Base-by-base conservation (phyloP, 2,888 invertebrate genomes). In the Epirrhoe alternata region DNA sequence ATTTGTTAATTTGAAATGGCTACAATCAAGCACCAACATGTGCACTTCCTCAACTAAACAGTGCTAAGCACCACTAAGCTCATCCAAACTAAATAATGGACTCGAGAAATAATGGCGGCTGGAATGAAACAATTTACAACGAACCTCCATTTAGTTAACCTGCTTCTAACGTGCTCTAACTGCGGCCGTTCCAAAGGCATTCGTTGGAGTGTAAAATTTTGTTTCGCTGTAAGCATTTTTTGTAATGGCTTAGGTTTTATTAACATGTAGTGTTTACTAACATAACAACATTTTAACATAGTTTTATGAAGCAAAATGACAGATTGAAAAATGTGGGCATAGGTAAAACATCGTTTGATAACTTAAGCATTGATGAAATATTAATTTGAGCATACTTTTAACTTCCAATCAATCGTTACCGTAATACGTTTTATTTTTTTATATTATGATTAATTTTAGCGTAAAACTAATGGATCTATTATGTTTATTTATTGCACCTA, bases 91-190 rank as follows among this genome's bases (percentile, higher is more conserved):
- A 69, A 63, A 58, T 68, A 71, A 64, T 53, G 61, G 60, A 61
- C 62, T 59, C 56, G 64, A 61, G 64, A 68, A 68, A 50, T 68
- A 68, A 64, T 61, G 54, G 67, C 42, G 47, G 14, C n/a, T 17
- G 52, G 56, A 64, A 70, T 67, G 64, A 62, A 67, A 64, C 64
- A 65, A 63, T 70, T 64, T 70, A 70, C 67, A 56, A 55, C 59
- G 54, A 51, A 64, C 58, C 60, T 60, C 55, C 60, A 56, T 65
- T 65, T 65, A 64, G 35, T 47, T 62, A 62, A 64, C 64, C 64
- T 53, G 65, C 17, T 60, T 56, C 45, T 61, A 65, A 56, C 60
- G 60, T 35, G 60, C 33, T 64, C 53, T 57, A 61, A 61, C 50
- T 47, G 51, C 8, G 47, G 38, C 47, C 42, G 45, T 64, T 49